Conservation (phyloP, 2,113 vertebrate species). For the Eudyptes chrysolophus region DNA sequence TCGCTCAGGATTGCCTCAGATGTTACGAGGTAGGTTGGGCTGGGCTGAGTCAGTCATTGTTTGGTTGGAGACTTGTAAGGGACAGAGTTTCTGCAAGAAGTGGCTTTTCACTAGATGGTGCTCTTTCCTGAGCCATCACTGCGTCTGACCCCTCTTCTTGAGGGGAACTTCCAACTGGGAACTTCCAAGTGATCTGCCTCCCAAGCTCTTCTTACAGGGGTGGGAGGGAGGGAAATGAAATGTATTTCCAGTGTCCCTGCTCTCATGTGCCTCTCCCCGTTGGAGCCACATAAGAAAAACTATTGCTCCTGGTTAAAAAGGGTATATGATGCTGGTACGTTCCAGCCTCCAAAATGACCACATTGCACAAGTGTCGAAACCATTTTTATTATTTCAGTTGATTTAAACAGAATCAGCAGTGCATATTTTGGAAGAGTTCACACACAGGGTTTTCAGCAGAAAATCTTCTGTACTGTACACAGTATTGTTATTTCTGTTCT, state of each 20-base stretch:
- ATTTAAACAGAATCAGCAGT: background rate
- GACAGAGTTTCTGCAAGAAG: background rate
- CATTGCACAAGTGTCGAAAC: background rate
- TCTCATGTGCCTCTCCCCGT: background rate
- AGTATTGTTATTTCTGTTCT: background rate
- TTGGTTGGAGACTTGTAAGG: background rate
- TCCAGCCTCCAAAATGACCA: background rate
- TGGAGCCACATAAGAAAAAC: background rate
- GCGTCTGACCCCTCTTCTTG: background rate
- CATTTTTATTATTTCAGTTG: background rate
- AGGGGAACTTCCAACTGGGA: background rate
- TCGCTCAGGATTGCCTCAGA: background rate
- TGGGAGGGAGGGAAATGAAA: background rate
- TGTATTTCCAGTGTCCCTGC: background rate
- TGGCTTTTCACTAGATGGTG: slow-evolving; percentile 56
- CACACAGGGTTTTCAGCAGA: background rate
- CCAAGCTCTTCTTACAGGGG: background rate
- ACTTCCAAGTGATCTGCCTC: background rate
- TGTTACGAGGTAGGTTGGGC: background rate
- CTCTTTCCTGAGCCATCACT: slow-evolving; percentile 50
- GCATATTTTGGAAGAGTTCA: background rate
- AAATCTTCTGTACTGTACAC: background rate
- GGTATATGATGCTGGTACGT: background rate
- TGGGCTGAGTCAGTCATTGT: background rate
- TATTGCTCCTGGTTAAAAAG: background rate